Conservation (phyloP, 2,888 invertebrate genomes). For the Micoletzkya japonica region DNA sequence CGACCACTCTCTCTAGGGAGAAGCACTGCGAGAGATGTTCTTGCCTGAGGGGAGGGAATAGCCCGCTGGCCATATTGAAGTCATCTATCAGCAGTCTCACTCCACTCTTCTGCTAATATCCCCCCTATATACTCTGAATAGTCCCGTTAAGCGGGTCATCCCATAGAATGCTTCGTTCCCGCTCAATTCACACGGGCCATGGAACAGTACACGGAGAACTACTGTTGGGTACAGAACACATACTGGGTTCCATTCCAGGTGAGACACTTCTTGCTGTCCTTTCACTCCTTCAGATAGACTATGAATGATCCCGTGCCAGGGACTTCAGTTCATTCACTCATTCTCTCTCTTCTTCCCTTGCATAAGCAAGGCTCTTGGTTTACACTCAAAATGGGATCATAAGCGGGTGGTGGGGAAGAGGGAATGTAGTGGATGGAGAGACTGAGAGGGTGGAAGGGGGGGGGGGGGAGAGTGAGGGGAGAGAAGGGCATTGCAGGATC, state of each 20-base stretch:
- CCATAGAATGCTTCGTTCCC: slow-evolving; percentile 69
- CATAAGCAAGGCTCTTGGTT: too few relatives aligned
- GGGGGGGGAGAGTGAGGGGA: background rate
- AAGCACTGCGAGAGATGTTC: too few relatives aligned
- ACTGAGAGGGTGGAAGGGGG: background rate
- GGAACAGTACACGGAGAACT: slow-evolving; percentile 69
- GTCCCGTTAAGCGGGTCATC: slow-evolving; percentile 65
- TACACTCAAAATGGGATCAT: too few relatives aligned
- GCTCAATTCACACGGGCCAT: slow-evolving; percentile 68
- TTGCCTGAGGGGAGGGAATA: too few relatives aligned
- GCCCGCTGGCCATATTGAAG: too few relatives aligned
- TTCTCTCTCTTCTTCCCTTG: background rate
- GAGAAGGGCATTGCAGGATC: slow-evolving; percentile 59
- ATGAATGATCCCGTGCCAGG: background rate
- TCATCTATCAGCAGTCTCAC: slow-evolving; percentile 8
- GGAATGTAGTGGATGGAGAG: background rate
- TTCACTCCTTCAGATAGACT: background rate
- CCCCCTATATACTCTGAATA: background rate
- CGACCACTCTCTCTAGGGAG: too few relatives aligned
- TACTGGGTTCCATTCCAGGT: slow-evolving; percentile 62
- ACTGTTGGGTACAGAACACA: slow-evolving; percentile 66
- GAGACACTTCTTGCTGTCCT: slow-evolving; percentile 16
- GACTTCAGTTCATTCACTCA: background rate
- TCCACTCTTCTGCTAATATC: background rate
- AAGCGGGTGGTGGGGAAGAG: background rate